phyloP scores from a whole-genome alignment of 2,113 vertebrate genomes.

The human region DNA sequence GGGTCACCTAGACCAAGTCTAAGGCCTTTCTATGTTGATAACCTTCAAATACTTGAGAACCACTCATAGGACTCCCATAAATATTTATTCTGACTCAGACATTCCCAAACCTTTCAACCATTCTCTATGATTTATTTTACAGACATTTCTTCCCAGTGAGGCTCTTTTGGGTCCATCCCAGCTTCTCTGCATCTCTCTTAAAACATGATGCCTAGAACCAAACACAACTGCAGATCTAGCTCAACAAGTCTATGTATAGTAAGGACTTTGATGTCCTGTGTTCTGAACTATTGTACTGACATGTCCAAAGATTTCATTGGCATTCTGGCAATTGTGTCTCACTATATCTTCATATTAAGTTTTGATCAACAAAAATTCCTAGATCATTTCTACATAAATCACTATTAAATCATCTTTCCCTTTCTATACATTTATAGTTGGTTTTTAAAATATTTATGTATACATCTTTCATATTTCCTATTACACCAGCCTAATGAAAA shows the following conservation, averaged over 20 bases:
- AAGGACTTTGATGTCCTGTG: not conserved
- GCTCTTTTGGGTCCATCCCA: not conserved
- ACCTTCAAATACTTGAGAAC: not conserved
- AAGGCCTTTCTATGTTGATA: not conserved
- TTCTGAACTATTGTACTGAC: not conserved
- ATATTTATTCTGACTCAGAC: not conserved
- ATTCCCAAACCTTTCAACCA: not conserved
- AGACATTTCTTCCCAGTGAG: not conserved
- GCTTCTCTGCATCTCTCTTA: not conserved
- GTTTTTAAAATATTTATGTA: not conserved
- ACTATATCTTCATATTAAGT: not conserved
- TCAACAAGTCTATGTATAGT: not conserved
- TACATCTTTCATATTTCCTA: slow-evolving; percentile 20
- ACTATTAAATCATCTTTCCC: not conserved
- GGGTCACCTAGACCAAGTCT: not conserved
- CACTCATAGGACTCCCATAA: not conserved
- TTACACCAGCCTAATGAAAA: not conserved
- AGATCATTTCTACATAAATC: slow-evolving; percentile 31
- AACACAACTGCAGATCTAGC: not conserved
- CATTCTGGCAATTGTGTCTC: not conserved
- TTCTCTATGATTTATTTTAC: not conserved
- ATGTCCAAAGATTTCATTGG: not conserved
- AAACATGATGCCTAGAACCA: not conserved
- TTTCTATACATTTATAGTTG: not conserved
- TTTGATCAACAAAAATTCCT: slow-evolving; percentile 14